Conservation (phyloP, 2,888 invertebrate species). For the Silvanus unidentatus region DNA sequence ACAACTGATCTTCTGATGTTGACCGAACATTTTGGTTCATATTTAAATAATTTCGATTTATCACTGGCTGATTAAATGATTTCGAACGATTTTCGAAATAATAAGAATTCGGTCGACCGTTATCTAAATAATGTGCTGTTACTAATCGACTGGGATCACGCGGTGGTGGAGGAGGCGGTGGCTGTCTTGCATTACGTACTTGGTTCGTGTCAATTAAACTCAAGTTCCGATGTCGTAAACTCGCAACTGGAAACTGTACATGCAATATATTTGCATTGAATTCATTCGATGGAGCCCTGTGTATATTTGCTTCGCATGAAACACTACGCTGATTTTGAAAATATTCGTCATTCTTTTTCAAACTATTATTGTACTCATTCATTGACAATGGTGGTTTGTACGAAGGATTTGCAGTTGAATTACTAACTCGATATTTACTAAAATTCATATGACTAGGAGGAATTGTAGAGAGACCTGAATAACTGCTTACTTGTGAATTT, state of each 20-base stretch:
- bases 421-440: slow-evolving; percentile 34
- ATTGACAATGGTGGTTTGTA: slow-evolving; percentile 36
- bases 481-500: slow-evolving; percentile 28
- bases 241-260: slow-evolving; percentile 36
- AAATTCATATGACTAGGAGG: slow-evolving; percentile 40
- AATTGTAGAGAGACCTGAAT: slow-evolving; percentile 42
- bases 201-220: slow-evolving; percentile 33
- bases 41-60: slow-evolving; percentile 40
- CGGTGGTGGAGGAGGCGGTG: slow-evolving; percentile 76
- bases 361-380: slow-evolving; percentile 34
- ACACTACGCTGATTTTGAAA: slow-evolving; percentile 35
- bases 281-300: slow-evolving; percentile 33
- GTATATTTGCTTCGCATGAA: slow-evolving; percentile 42
- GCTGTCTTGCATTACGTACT: slow-evolving; percentile 25
- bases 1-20: slow-evolving; percentile 42
- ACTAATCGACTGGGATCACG: slow-evolving; percentile 62
- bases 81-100: slow-evolving; percentile 46
- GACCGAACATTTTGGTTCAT: slow-evolving; percentile 34
- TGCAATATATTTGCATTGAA: slow-evolving; percentile 30
- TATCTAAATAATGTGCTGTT: slow-evolving; percentile 42
- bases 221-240: slow-evolving; percentile 30
- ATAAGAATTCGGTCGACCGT: slow-evolving; percentile 48
- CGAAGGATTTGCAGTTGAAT: slow-evolving; percentile 34
- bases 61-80: slow-evolving; percentile 22
- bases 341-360: slow-evolving; percentile 18